These are phyloP conservation scores for Leucoraja ocellata DNA, from an alignment of 2,797 vertebrate genomes.

Conservation along the genomic window DNA sequence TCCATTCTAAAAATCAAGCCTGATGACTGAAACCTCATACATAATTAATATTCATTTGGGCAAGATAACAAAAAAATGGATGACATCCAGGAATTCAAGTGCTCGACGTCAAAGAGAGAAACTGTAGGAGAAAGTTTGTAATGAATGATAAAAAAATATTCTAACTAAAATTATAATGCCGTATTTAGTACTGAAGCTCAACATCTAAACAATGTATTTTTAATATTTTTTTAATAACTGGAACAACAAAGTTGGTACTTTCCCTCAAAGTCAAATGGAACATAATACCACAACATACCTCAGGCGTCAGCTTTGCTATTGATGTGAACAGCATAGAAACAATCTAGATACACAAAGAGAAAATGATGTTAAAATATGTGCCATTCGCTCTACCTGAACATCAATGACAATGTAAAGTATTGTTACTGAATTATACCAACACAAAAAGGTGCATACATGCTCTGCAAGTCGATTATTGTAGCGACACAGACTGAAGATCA, in stretches of 20 bases:
- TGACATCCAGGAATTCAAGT: neutral
- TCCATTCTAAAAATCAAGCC: neutral
- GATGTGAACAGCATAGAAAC: slow-evolving; percentile 98
- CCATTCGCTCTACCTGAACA: neutral
- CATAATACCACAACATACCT: slow-evolving; percentile 62
- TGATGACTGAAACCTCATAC: neutral
- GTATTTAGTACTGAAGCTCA: neutral
- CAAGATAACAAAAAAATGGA: neutral
- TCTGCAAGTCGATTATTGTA: slow-evolving; percentile 96
- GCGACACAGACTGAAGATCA: slow-evolving; percentile 96
- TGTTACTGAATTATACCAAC: neutral
- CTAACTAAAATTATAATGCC: neutral
- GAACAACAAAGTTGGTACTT: neutral
- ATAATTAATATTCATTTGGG: neutral
- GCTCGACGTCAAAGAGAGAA: neutral
- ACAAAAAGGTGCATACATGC: slow-evolving; percentile 66
- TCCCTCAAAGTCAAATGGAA: slow-evolving; percentile 14
- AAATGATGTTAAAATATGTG: slow-evolving; percentile 44
- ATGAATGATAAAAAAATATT: neutral
- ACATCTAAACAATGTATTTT: no score
- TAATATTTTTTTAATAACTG: no score
- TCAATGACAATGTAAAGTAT: neutral
- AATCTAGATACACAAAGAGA: slow-evolving; percentile 67
- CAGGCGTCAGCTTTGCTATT: slow-evolving; percentile 93
- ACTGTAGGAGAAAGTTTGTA: neutral